Conservation (phyloP, 53 echinoderm and acorn worm genomes). For the Paracentrotus lividus region DNA sequence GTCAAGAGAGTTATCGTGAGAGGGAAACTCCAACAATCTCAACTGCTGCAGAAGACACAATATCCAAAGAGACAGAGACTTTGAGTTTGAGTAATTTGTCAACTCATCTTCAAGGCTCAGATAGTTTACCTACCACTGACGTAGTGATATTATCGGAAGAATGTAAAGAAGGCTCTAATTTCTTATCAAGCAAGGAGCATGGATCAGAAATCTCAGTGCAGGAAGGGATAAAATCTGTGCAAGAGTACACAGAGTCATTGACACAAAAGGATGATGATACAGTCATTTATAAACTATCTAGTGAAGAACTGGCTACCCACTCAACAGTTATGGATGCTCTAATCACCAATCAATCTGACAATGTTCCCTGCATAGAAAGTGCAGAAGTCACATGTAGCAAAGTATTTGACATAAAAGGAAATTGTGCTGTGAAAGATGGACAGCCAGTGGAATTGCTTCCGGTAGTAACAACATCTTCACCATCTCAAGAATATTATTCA, state of each 20-base stretch:
- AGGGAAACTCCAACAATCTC: background rate
- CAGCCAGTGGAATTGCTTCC: background rate
- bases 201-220: background rate
- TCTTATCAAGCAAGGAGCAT: background rate
- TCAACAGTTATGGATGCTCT: background rate
- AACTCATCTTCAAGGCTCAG: background rate
- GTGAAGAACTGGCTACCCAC: background rate
- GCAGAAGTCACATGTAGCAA: background rate
- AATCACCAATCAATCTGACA: background rate
- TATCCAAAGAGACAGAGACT: background rate
- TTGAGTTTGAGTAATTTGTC: background rate
- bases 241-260: background rate
- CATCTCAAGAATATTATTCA: background rate
- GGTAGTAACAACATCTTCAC: background rate
- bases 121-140: background rate
- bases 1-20: background rate
- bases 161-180: background rate
- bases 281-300: background rate
- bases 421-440: background rate
- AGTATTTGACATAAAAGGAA: background rate
- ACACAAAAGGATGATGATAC: background rate
- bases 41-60: background rate
- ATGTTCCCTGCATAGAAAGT: background rate
- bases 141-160: background rate
- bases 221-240: background rate